Percentiles rank a stretch among this genome's conserved stretches.
Evolutionary conservation across 2,888 invertebrate genomes (phyloP).

Genomic region (Arctia plantaginis): DNA sequence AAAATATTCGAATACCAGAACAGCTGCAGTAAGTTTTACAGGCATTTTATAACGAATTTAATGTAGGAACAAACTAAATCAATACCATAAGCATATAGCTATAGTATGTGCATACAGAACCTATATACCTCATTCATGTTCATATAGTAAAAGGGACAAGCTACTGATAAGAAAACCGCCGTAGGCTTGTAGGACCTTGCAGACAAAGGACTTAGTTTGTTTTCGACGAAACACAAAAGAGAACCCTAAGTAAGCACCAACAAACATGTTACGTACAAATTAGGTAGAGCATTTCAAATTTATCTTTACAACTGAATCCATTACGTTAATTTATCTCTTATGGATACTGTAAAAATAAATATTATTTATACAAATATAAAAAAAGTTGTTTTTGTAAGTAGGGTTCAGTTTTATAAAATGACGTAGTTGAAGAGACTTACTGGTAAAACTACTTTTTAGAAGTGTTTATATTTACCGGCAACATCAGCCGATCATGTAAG

Average conservation of each 20-base stretch:
- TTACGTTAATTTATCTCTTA: slow-evolving; percentile 54
- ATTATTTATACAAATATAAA: slow-evolving; percentile 27
- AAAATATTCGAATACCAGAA: slow-evolving; percentile 59
- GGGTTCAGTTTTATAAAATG: neutral
- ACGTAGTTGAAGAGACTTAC: neutral
- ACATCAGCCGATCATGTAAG: neutral
- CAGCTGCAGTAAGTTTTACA: slow-evolving; percentile 35
- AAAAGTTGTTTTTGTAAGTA: neutral
- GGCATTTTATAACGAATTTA: slow-evolving; percentile 42
- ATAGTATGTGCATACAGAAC: neutral
- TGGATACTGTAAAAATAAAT: slow-evolving; percentile 46
- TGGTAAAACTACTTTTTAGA: neutral
- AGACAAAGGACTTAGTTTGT: slow-evolving; percentile 78
- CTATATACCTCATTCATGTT: slow-evolving; percentile 1
- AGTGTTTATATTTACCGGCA: neutral
- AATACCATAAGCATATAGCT: slow-evolving; percentile 28
- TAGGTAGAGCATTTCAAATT: slow-evolving; percentile 67
- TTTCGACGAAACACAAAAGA: slow-evolving; percentile 75
- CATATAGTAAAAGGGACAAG: slow-evolving; percentile 54
- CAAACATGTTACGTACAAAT: slow-evolving; percentile 71
- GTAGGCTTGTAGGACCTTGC: slow-evolving; percentile 62
- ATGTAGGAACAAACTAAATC: slow-evolving; percentile 33
- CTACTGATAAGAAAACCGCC: slow-evolving; percentile 75
- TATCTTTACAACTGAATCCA: slow-evolving; percentile 62
- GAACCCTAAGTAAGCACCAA: slow-evolving; percentile 72